Conservation (phyloP, 53 echinoderm and acorn worm genomes). For the Holothuria scabra region DNA sequence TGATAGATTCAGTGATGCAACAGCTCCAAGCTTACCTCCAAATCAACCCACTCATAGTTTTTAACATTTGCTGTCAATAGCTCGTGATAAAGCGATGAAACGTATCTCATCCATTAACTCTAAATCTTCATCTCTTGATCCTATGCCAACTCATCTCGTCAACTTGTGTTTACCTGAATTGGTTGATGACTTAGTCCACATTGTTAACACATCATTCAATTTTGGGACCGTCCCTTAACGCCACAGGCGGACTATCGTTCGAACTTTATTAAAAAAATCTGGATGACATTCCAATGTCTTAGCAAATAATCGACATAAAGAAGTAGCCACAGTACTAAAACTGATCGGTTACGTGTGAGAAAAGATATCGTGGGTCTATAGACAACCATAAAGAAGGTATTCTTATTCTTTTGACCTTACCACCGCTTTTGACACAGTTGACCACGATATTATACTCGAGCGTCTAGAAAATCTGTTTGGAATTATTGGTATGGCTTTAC, state of each 20-base stretch:
- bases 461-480: neutral
- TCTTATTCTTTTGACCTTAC: conserved; percentile 12
- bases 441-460: neutral
- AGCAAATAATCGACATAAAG: too few species aligned
- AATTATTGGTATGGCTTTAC: too few species aligned
- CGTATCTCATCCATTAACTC: neutral
- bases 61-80: neutral
- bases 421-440: neutral
- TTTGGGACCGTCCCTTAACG: neutral
- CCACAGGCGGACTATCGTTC: conserved; percentile 7
- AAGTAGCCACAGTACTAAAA: too few species aligned
- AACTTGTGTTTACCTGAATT: conserved; percentile 16
- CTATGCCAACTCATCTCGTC: conserved; percentile 16
- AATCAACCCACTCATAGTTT: neutral
- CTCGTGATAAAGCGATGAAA: conserved; percentile 3
- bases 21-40: neutral
- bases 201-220: conserved; percentile 14
- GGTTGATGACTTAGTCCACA: neutral
- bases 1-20: conserved; percentile 10
- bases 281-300: too few species aligned
- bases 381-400: neutral
- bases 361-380: too few species aligned
- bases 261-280: neutral
- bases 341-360: too few species aligned
- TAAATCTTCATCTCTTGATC: conserved; percentile 20